These are phyloP conservation scores for Rhizomys pruinosus DNA, from an alignment of 2,113 vertebrate species.

Conservation along the genomic window DNA sequence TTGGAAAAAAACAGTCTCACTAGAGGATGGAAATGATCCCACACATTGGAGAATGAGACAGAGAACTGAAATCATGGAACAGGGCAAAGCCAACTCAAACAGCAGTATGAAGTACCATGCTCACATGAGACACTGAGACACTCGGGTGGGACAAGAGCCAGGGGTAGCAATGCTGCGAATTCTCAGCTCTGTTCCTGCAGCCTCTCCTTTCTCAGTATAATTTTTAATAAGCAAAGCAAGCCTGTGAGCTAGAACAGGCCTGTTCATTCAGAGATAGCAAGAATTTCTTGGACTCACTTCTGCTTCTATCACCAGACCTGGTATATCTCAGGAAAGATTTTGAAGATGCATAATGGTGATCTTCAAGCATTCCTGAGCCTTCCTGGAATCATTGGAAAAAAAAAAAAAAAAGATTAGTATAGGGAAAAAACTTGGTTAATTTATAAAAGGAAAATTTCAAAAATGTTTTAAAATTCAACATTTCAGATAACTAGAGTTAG, in stretches of 20 bases:
- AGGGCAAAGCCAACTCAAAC: slow-evolving; percentile 63
- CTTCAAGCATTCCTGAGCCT: neutral
- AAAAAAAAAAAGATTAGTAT: neutral
- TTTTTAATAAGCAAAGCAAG: neutral
- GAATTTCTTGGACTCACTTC: neutral
- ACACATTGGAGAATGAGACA: slow-evolving; percentile 6
- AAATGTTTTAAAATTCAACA: slow-evolving; percentile 21
- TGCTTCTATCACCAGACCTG: neutral
- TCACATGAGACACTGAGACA: neutral
- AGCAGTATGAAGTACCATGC: slow-evolving; percentile 9
- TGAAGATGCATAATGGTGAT: neutral
- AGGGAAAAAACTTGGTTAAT: neutral
- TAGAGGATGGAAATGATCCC: slow-evolving; percentile 59
- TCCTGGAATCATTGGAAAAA: neutral
- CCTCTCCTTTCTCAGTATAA: neutral
- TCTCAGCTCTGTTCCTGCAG: neutral
- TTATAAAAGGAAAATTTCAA: slow-evolving; percentile 47
- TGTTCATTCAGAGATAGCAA: neutral
- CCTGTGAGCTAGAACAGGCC: neutral
- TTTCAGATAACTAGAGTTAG: slow-evolving; percentile 31
- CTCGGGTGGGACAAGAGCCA: neutral
- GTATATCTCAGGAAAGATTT: neutral
- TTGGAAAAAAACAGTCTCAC: slow-evolving; percentile 67
- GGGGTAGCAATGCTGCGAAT: neutral
- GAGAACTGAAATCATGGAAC: slow-evolving; percentile 52